These are phyloP conservation scores for Sturnus vulgaris DNA, from an alignment of 2,113 vertebrate genomes.

Conservation along the genomic window DNA sequence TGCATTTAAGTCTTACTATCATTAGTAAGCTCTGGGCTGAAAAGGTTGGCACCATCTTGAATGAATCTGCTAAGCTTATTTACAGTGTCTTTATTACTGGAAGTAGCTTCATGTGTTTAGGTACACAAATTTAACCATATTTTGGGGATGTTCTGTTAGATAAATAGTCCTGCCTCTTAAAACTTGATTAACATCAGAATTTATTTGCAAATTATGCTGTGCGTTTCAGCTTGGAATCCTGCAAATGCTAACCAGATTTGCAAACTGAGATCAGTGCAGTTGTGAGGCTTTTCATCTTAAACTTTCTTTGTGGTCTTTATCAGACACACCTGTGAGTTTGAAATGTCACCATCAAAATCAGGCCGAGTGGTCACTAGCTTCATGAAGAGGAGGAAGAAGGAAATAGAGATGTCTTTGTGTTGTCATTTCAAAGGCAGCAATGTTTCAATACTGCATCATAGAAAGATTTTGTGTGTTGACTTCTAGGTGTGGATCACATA, in stretches of 20 bases:
- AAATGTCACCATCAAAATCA: not conserved
- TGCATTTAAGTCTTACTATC: not conserved
- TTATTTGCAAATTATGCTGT: not conserved
- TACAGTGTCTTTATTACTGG: not conserved
- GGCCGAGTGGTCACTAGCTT: not conserved
- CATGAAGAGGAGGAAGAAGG: not conserved
- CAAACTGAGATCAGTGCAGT: not conserved
- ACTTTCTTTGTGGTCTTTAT: not conserved
- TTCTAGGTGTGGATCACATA: not conserved
- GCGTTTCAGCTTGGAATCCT: not conserved
- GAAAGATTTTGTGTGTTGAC: not conserved
- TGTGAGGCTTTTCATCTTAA: not conserved
- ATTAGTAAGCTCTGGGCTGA: not conserved
- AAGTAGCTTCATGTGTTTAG: not conserved
- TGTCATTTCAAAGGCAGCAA: not conserved
- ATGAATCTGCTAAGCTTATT: not conserved
- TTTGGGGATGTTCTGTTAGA: not conserved
- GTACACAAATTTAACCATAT: not conserved
- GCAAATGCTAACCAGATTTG: not conserved
- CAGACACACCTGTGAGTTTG: not conserved
- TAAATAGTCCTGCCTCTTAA: not conserved
- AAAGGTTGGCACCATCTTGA: not conserved
- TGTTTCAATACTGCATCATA: not conserved
- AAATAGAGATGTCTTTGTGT: not conserved
- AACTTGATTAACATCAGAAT: not conserved